A percentile compares a stretch with the other conserved stretches of the same genome.
phyloP scores from a whole-genome alignment of 2,797 vertebrate species.

The Eospalax fontanierii region DNA sequence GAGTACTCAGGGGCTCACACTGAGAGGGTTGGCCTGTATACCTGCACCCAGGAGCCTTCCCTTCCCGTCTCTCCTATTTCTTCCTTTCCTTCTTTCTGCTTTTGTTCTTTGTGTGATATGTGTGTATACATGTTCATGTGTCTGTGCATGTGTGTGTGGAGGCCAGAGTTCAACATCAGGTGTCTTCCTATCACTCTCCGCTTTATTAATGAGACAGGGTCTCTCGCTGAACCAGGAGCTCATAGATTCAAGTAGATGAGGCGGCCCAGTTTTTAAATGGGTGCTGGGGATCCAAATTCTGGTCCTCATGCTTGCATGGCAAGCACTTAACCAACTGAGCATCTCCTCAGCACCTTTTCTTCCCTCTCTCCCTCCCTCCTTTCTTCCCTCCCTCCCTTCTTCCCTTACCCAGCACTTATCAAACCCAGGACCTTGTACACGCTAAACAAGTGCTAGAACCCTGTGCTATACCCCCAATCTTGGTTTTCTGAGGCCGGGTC shows the following conservation, averaged over 20 bases:
- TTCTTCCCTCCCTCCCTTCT: background rate
- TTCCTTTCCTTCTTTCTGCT: background rate
- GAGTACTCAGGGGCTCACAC: background rate
- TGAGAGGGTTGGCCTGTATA: accelerated
- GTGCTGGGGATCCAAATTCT: background rate
- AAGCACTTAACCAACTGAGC: background rate
- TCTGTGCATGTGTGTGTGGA: background rate
- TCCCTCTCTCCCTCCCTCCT: background rate
- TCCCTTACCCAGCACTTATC: too few species aligned
- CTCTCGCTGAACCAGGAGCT: background rate
- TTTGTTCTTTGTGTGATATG: background rate
- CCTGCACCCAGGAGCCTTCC: background rate
- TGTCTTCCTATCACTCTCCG: background rate
- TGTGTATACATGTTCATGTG: too few species aligned
- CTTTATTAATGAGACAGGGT: background rate
- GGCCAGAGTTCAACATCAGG: background rate
- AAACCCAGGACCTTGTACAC: background rate
- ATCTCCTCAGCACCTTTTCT: too few species aligned
- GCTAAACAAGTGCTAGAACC: too few species aligned
- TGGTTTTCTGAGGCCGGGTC: background rate
- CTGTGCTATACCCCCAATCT: background rate
- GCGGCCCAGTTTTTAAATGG: background rate
- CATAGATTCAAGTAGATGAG: too few species aligned
- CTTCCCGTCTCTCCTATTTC: background rate
- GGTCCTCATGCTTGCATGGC: background rate